Base-by-base conservation (phyloP, 1,140 invertebrate species). In the Kradibia gibbosae region DNA sequence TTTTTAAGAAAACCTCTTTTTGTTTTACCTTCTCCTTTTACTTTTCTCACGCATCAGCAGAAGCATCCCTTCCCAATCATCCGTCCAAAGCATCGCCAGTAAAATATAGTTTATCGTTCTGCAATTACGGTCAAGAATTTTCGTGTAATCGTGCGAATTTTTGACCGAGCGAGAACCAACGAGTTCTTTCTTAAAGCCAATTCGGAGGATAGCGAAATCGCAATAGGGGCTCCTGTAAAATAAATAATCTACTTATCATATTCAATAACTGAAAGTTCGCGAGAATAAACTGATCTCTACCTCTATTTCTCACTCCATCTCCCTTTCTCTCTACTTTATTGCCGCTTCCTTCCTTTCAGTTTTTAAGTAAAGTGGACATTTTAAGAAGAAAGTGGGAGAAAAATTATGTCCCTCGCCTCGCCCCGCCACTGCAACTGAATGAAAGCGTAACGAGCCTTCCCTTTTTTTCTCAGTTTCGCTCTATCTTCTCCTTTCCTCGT, bases 351-450 rank as follows among this genome's bases (percentile, higher is more conserved):
- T n/a, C n/a, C n/a, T n/a, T n/a, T n/a, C n/a, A n/a, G n/a, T n/a
- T n/a, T n/a, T n/a, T n/a, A n/a, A n/a, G n/a, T n/a, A n/a, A n/a
- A n/a, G n/a, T n/a, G n/a, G n/a, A n/a, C 45, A 48, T 17, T 48
- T 17, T 48, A 17, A 7, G 45, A 17, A 48, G 8, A 48, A 48
- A 48, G 45, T 48, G 17, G 45, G 8, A 17, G 45, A 48, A 48
- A n/a, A n/a, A n/a, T n/a, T n/a, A n/a, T n/a, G n/a, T n/a, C n/a
- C n/a, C n/a, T n/a, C n/a, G n/a, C n/a, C n/a, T n/a, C n/a, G n/a
- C n/a, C n/a, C n/a, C n/a, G n/a, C n/a, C n/a, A n/a, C n/a, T n/a
- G 53, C 17, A 2, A 72, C 42, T 81, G 80, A 81, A 81, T 76
- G 50, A 48, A 53, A 45, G 62, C 45, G 31, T 76, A 81, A 81